Evolutionary conservation across 2,797 vertebrate genomes (phyloP).

Genomic region (Pangasius macronema): DNA sequence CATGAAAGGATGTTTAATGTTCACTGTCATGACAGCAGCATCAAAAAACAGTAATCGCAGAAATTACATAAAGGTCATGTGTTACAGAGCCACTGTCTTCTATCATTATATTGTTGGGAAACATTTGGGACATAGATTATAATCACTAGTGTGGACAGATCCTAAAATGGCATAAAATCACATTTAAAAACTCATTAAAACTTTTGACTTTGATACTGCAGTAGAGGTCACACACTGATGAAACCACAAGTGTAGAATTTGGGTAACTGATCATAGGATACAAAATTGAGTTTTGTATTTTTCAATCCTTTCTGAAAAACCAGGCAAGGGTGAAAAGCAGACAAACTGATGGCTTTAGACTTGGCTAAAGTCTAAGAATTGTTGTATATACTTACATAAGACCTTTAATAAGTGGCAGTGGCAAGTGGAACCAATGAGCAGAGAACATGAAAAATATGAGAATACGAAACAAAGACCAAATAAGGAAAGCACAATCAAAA

Average conservation of each 20-base stretch:
- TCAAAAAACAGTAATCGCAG: neutral
- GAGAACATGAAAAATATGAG: neutral
- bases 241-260: neutral
- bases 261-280: neutral
- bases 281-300: neutral
- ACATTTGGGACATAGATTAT: too few relatives aligned
- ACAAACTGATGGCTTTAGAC: neutral
- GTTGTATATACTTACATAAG: neutral
- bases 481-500: neutral
- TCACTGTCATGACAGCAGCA: conserved; percentile 5
- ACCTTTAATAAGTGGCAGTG: neutral
- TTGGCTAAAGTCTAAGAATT: neutral
- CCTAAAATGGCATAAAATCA: neutral
- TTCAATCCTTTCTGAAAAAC: neutral
- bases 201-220: neutral
- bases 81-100: neutral
- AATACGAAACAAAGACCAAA: neutral
- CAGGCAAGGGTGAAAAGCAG: neutral
- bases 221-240: neutral
- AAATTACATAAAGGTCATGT: neutral
- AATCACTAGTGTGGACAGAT: neutral
- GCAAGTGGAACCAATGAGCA: neutral
- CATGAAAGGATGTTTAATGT: neutral
- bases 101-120: neutral
- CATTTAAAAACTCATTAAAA: neutral